Evolutionary conservation across 2,888 invertebrate genomes (phyloP), one percentile per base, ranked within the genome.

Genomic region (Phaonia tiefii): DNA sequence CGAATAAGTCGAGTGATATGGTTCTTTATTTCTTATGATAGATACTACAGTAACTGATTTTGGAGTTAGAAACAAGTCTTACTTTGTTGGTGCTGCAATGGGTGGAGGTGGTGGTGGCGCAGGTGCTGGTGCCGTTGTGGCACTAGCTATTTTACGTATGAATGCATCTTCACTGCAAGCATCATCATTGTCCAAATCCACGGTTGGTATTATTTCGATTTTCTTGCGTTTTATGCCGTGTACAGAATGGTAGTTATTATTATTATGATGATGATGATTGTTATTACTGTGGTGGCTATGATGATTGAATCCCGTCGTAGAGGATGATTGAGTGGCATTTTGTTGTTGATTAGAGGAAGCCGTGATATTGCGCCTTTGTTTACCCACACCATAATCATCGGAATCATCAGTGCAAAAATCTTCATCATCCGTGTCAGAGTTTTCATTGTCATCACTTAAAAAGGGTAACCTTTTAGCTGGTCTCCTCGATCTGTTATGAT

Each of bases 111-210:
- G 25, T 17, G 63, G 63, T 49, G 63, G 39, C 11, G 66, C 31
- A 44, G 31, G 66, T 26, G 75, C 15, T 22, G 75, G 25, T 26
- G 67, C 22, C 42, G 37, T n/a, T 63, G 63, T 22, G 46, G 85
- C 83, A 15, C 83, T 89, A 72, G 90, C 88, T 75, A 90, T 89
- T 85, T 90, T 90, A 79, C 89, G 87, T 84, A 89, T 89, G 72
- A 91, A 91, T 72, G 89, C 90, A 84, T 91, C 91, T 83, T 91
- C 90, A 84, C 91, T 91, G 86, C 91, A 91, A 70, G 91, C 91
- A 86, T 91, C 91, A 79, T 91, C 91, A 80, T 89, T 90, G 84
- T 90, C 90, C 78, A 90, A 85, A 73, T 90, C 89, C 67, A 90
- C 88, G 60, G 86, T 85, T 54, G 86, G 86, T 25, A 73, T 58